Evolutionary conservation across 2,888 invertebrate genomes (phyloP).

Genomic region (Lottia scabra): DNA sequence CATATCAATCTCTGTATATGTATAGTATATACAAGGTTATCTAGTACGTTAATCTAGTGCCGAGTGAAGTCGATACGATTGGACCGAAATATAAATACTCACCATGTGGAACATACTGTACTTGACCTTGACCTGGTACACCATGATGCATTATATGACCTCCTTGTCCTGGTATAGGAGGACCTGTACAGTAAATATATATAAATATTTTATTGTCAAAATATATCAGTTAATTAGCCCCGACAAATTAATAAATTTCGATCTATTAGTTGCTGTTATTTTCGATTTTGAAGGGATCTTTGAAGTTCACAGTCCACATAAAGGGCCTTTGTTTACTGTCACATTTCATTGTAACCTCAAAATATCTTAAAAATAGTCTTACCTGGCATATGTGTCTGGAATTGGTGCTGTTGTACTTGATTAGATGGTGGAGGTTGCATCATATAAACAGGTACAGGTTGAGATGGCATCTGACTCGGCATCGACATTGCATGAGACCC

Average conservation of each 20-base stretch:
- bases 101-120: conserved; percentile 3
- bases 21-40: too few relatives aligned
- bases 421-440: conserved; percentile 41
- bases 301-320: not conserved
- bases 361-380: not conserved
- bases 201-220: too few relatives aligned
- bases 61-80: too few relatives aligned
- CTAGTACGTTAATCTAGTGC: too few relatives aligned
- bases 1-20: too few relatives aligned
- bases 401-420: conserved; percentile 40
- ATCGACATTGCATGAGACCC: conserved; percentile 33
- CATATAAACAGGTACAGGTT: conserved; percentile 45
- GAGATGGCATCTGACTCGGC: conserved; percentile 29
- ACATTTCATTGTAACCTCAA: not conserved
- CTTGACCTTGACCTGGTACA: conserved; percentile 1
- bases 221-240: too few relatives aligned
- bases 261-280: too few relatives aligned
- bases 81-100: not conserved
- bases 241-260: too few relatives aligned
- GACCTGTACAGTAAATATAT: not conserved
- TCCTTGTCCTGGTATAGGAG: conserved; percentile 17
- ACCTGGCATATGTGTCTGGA: conserved; percentile 12
- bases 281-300: too few relatives aligned
- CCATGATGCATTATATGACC: conserved; percentile 18
- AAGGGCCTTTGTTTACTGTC: not conserved